A percentile compares a stretch with the other conserved stretches of the same genome.
Evolutionary conservation across 2,797 vertebrate species (phyloP).

Genomic region (Protosalanx chinensis): DNA sequence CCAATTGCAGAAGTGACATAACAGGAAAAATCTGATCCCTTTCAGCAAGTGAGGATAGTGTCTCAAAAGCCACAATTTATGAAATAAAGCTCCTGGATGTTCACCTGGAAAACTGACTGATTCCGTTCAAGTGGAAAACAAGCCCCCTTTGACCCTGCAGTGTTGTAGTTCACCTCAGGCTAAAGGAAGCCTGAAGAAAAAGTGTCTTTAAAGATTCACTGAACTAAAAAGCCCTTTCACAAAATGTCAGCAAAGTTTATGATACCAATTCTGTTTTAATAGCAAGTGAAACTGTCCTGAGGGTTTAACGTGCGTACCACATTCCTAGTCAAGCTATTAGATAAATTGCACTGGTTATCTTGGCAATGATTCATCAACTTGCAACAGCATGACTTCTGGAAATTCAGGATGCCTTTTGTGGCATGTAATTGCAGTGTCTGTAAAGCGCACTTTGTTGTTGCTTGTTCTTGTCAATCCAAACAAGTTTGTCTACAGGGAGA

Average conservation of each 20-base stretch:
- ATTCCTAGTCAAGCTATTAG: constrained; percentile 18
- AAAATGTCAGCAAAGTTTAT: constrained; percentile 21
- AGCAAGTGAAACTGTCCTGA: constrained; percentile 11
- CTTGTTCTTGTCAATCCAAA: background rate
- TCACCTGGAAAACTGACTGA: constrained; percentile 39
- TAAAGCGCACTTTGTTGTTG: background rate
- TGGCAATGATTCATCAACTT: constrained; percentile 14
- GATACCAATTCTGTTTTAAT: constrained; percentile 31
- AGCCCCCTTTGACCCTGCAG: constrained; percentile 30
- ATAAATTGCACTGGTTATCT: constrained; percentile 28
- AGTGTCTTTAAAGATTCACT: background rate
- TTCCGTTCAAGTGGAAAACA: constrained; percentile 42
- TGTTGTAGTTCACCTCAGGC: constrained; percentile 20
- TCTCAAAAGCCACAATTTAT: too few species aligned
- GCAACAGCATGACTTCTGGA: constrained; percentile 35
- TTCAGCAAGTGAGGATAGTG: too few species aligned
- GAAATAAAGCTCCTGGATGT: background rate
- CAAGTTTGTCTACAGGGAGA: constrained; percentile 13
- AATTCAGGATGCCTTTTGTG: constrained; percentile 36
- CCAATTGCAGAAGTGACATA: too few species aligned
- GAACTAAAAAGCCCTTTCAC: background rate
- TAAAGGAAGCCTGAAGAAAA: background rate
- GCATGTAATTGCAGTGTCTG: background rate
- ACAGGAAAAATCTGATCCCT: too few species aligned
- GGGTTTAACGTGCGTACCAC: constrained; percentile 26